These are phyloP conservation scores for Peromyscus melanophrys DNA, from an alignment of 2,797 vertebrate genomes.

Conservation along the genomic window DNA sequence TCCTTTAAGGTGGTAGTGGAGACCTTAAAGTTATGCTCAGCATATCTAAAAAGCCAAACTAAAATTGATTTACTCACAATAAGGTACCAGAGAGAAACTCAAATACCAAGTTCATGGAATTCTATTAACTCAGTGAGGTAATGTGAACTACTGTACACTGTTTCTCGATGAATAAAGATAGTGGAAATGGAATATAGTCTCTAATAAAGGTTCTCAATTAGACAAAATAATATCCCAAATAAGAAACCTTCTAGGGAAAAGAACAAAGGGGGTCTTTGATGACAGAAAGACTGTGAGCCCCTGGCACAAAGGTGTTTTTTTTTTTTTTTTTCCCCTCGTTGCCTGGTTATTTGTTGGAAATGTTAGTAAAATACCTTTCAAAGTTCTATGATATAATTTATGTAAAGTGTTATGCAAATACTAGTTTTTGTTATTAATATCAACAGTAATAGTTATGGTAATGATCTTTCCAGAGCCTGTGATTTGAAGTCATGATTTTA, in stretches of 20 bases:
- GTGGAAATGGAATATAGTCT: slow-evolving; percentile 40
- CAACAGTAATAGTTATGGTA: slow-evolving; percentile 69
- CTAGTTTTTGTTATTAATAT: slow-evolving; percentile 78
- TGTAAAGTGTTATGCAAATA: slow-evolving; percentile 82
- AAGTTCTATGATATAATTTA: slow-evolving; percentile 77
- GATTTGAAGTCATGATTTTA: slow-evolving; percentile 67
- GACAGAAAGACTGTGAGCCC: neutral
- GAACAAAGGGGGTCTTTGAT: slow-evolving; percentile 45
- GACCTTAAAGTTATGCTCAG: slow-evolving; percentile 16
- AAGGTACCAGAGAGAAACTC: slow-evolving; percentile 58
- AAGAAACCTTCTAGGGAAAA: slow-evolving; percentile 59
- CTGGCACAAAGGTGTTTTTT: neutral
- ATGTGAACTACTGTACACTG: slow-evolving; percentile 38
- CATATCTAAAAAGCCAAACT: slow-evolving; percentile 9
- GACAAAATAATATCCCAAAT: slow-evolving; percentile 62
- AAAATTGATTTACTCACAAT: slow-evolving; percentile 64
- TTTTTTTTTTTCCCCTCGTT: neutral
- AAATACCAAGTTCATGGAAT: slow-evolving; percentile 47
- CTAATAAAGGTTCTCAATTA: slow-evolving; percentile 72
- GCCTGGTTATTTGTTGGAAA: slow-evolving; percentile 71
- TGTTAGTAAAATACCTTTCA: slow-evolving; percentile 72
- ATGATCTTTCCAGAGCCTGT: slow-evolving; percentile 62
- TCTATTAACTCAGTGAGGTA: slow-evolving; percentile 58
- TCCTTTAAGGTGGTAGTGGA: neutral
- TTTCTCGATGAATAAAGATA: slow-evolving; percentile 69